phyloP scores from a whole-genome alignment of 2,113 vertebrate species.

The Okapia johnstoni region DNA sequence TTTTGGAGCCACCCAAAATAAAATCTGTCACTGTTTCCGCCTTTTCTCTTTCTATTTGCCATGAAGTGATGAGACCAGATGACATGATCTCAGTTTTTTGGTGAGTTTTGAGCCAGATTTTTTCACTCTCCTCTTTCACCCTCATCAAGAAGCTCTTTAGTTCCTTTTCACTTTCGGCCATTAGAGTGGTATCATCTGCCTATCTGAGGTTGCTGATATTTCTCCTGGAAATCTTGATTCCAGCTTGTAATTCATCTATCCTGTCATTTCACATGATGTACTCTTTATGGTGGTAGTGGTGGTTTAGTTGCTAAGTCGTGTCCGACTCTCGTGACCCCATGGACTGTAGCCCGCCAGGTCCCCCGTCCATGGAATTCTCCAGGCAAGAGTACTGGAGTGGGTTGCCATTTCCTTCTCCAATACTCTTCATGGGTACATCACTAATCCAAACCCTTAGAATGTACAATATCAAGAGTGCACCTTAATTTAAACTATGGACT shows the following conservation, averaged over 20 bases:
- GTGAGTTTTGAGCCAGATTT: not conserved
- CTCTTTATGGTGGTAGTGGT: not conserved
- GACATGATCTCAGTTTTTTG: not conserved
- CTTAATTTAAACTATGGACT: not conserved
- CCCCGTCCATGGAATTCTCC: not conserved
- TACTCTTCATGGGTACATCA: not conserved
- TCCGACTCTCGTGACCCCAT: not conserved
- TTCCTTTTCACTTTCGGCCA: not conserved
- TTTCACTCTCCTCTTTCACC: not conserved
- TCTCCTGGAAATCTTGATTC: not conserved
- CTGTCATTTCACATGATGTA: not conserved
- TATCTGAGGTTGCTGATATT: not conserved
- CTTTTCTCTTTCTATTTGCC: not conserved
- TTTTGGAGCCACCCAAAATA: fast-evolving
- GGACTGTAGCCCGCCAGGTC: not conserved
- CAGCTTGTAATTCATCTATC: not conserved
- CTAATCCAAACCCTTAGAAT: not conserved
- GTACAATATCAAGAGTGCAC: not conserved
- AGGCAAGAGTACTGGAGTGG: not conserved
- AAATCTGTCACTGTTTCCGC: not conserved
- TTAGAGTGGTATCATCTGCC: not conserved
- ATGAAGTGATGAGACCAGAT: not conserved
- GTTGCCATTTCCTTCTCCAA: not conserved
- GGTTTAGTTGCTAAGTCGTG: not conserved
- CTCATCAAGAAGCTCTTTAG: not conserved